Evolutionary conservation across 2,797 vertebrate species (phyloP).

Genomic region (Rhinogobio ventralis): DNA sequence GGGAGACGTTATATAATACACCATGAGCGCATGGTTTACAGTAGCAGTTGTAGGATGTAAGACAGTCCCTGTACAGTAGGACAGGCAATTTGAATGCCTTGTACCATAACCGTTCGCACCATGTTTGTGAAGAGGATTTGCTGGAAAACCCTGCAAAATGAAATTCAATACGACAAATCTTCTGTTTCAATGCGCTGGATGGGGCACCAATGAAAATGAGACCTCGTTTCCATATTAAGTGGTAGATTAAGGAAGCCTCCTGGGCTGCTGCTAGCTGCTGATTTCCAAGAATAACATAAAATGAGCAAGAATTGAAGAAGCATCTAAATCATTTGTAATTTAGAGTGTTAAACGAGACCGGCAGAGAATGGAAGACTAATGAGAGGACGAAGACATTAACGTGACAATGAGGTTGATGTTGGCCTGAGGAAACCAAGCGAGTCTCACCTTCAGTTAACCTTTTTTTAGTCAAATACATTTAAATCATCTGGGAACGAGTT

Average conservation of each 20-base stretch:
- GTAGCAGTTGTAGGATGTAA: not conserved
- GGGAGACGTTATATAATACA: slow-evolving; percentile 27
- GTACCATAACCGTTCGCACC: not conserved
- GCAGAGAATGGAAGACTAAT: not conserved
- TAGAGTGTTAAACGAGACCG: not conserved
- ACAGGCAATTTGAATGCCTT: slow-evolving; percentile 10
- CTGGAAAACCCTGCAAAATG: slow-evolving; percentile 33
- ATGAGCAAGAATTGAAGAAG: slow-evolving; percentile 27
- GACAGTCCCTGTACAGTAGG: slow-evolving; percentile 19
- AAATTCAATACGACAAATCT: slow-evolving; percentile 44
- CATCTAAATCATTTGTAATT: slow-evolving; percentile 31
- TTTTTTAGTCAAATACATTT: slow-evolving; percentile 17
- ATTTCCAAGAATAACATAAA: slow-evolving; percentile 41
- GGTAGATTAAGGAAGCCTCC: slow-evolving; percentile 51
- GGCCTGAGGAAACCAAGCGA: slow-evolving; percentile 24
- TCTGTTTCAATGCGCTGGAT: slow-evolving; percentile 22
- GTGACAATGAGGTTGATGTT: slow-evolving; percentile 43
- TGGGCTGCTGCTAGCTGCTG: slow-evolving; percentile 3
- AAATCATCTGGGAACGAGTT: slow-evolving; percentile 41
- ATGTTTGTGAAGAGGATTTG: slow-evolving; percentile 30
- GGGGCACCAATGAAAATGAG: slow-evolving; percentile 14
- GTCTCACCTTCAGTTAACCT: slow-evolving; percentile 58
- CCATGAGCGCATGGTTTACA: slow-evolving; percentile 20
- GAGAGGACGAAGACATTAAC: slow-evolving; percentile 29
- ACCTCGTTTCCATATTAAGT: slow-evolving; percentile 58